Conservation (phyloP, 2,888 invertebrate species). For the Deroplatys truncata region DNA sequence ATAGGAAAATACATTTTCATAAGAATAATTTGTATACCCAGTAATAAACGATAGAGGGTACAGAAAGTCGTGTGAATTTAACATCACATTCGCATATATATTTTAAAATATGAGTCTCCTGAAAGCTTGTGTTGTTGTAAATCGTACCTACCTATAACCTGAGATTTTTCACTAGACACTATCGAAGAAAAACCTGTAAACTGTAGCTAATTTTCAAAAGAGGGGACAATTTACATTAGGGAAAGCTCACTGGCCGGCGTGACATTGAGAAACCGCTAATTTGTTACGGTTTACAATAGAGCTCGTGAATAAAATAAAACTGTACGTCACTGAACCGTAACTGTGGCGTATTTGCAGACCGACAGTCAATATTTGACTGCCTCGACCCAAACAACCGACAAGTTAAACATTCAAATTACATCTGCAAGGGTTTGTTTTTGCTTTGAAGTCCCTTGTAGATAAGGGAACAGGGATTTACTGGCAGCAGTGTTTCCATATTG, state of each 20-base stretch:
- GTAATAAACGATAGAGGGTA: no score
- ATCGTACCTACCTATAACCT: no score
- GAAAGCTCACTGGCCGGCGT: not conserved
- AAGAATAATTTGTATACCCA: no score
- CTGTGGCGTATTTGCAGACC: not conserved
- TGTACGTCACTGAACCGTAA: not conserved
- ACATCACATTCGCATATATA: no score
- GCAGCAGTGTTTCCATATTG: no score
- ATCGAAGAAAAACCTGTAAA: not conserved
- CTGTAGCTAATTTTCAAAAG: not conserved
- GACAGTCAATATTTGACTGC: not conserved
- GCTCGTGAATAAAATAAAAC: not conserved
- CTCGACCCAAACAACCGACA: not conserved
- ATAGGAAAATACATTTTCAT: no score
- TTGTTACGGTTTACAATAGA: not conserved
- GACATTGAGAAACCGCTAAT: conserved; percentile 9
- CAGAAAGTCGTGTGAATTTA: no score
- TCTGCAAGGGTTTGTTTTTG: not conserved
- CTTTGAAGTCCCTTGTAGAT: not conserved
- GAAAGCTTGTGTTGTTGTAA: no score
- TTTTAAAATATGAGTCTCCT: no score
- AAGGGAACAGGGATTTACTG: no score
- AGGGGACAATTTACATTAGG: not conserved
- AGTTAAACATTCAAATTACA: not conserved
- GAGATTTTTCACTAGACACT: no score